Base-by-base conservation (phyloP, 2,113 vertebrate species). In the Eurypyga helias region DNA sequence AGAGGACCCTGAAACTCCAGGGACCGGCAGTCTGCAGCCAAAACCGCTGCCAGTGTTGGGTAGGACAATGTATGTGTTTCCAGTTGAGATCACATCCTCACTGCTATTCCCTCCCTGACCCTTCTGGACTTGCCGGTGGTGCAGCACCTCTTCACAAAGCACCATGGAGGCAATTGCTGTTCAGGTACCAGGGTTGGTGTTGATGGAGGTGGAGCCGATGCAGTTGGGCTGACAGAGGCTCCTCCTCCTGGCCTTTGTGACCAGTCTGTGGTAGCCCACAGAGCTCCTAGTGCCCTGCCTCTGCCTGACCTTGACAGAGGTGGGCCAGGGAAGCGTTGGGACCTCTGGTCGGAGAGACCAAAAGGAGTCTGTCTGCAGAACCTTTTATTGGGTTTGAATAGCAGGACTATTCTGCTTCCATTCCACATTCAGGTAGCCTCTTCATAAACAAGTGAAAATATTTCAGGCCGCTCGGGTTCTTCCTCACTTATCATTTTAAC, bases 1-100 rank as follows among this genome's bases (percentile, higher is more conserved):
- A 97, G 96, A 95, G 83, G 97, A 98, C 95, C 96, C 90, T 64
- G 60, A 95, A 96, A 86, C 9, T 8, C 78, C 69, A 84, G 79
- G 58, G 87, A 73, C 18, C 17, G 1, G 18, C 92, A 46, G 51
- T 96, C 80, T 96, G 92, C 83, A 94, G 89, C 96, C 92, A 31
- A 97, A 96, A 75, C 95, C 93, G 77, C 94, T 58, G 31, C 95
- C 87, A 55, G 17, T 79, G 70, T 87, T 57, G 19, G 78, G 87
- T 94, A 97, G 84, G 83, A 93, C 94, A 97, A 48, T 38, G 34
- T 83, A 77, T 10, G 17, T 36, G 41, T 96, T 95, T 98, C 92
- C 91, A 84, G 54, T 89, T 96, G 79, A 90, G 91, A 95, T n/a
- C 60, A 43, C 8, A 2, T 94, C 66, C 90, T 77, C 79, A 64